phyloP scores from a whole-genome alignment of 1,140 invertebrate genomes.

The Aphelenchoides avenae region DNA sequence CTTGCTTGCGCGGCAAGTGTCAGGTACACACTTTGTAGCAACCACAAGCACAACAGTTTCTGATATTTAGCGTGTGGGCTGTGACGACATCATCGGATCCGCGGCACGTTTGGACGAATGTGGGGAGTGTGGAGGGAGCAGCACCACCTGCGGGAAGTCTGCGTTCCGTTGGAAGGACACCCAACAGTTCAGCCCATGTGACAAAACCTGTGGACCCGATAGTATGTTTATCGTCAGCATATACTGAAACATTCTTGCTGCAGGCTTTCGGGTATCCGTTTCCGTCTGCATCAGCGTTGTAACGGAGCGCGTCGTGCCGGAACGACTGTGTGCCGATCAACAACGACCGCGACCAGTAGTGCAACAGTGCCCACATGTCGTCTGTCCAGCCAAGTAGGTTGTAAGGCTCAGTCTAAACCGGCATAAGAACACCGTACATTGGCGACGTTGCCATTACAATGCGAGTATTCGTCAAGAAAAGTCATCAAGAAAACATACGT shows the following conservation, averaged over 20 bases:
- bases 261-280: slow-evolving; percentile 46
- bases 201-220: slow-evolving; percentile 45
- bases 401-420: slow-evolving; percentile 1
- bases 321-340: slow-evolving; percentile 48
- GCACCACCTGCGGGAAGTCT: slow-evolving; percentile 34
- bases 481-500: neutral
- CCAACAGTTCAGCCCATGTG: slow-evolving; percentile 46
- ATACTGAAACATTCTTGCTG: slow-evolving; percentile 15
- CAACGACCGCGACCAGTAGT: slow-evolving; percentile 42
- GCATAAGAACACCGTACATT: no score
- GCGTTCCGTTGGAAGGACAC: slow-evolving; percentile 50
- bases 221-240: no score
- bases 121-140: slow-evolving; percentile 49
- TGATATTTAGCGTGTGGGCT: slow-evolving; percentile 39
- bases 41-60: slow-evolving; percentile 10
- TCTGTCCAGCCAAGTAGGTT: slow-evolving; percentile 51
- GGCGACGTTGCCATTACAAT: no score
- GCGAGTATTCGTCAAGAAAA: no score
- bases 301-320: slow-evolving; percentile 46
- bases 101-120: slow-evolving; percentile 39
- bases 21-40: slow-evolving; percentile 26
- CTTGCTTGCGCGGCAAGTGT: slow-evolving; percentile 36
- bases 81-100: slow-evolving; percentile 50
- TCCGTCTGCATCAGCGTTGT: slow-evolving; percentile 48
- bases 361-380: slow-evolving; percentile 34